These are phyloP conservation scores for Cephalopachus bancanus DNA, from an alignment of 2,797 vertebrate genomes.

Conservation along the genomic window DNA sequence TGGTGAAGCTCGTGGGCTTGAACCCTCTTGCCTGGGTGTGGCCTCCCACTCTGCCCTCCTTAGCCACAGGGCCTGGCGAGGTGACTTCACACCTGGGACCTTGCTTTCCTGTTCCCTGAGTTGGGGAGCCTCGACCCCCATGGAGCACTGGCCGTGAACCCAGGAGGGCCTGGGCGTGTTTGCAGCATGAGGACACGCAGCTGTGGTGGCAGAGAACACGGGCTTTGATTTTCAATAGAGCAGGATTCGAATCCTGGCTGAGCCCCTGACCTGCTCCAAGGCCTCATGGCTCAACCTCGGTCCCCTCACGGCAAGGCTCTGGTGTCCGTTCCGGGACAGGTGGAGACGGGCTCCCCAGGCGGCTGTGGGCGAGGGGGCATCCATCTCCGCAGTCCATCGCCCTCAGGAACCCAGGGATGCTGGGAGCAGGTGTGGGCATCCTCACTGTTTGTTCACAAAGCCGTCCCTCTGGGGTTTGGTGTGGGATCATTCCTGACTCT, in stretches of 20 bases:
- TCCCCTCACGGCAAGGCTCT: no score
- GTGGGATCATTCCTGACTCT: not conserved
- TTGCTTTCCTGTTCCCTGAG: not conserved
- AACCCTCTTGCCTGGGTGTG: not conserved
- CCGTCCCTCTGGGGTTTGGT: not conserved
- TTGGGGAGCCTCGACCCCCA: not conserved
- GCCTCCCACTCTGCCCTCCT: not conserved
- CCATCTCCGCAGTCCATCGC: no score
- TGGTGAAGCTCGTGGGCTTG: rapidly evolving
- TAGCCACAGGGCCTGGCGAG: rapidly evolving
- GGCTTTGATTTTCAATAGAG: not conserved
- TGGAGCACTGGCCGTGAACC: not conserved
- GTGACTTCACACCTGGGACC: not conserved
- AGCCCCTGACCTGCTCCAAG: not conserved
- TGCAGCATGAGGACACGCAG: not conserved
- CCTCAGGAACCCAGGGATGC: no score
- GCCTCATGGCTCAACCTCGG: not conserved
- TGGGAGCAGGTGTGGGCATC: not conserved
- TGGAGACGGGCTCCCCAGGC: not conserved
- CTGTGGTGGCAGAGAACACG: not conserved
- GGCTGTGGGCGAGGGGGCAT: rapidly evolving
- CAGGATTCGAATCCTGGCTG: not conserved
- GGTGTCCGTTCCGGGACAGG: no score
- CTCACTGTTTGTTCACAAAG: not conserved
- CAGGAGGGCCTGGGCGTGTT: not conserved